Evolutionary conservation across 2,113 vertebrate species (phyloP).

Genomic region (Mastomys natalensis): DNA sequence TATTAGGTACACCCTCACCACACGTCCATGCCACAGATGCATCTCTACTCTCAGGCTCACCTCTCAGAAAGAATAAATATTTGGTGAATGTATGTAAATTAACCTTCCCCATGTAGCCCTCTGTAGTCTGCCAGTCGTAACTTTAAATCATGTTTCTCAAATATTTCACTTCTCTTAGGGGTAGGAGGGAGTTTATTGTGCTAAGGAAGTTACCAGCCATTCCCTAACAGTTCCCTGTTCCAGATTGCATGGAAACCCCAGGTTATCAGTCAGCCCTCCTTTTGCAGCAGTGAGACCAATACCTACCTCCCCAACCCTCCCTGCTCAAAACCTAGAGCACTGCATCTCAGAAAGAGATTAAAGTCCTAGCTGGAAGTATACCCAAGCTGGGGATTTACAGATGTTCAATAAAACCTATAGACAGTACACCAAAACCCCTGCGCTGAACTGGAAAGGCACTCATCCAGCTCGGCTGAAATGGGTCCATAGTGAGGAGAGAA

Average conservation of each 20-base stretch:
- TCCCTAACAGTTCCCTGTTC: neutral
- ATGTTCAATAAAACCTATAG: conserved; percentile 73
- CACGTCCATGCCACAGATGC: neutral
- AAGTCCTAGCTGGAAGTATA: conserved; percentile 61
- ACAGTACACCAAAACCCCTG: conserved; percentile 55
- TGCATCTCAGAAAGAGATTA: conserved; percentile 60
- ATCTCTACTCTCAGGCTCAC: neutral
- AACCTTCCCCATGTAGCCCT: neutral
- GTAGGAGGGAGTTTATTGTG: neutral
- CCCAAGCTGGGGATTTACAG: conserved; percentile 72
- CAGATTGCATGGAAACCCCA: neutral
- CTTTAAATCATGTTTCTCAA: conserved; percentile 16
- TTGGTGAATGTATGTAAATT: neutral
- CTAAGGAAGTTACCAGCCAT: neutral
- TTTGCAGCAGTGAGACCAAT: conserved; percentile 37
- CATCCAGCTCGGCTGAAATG: conserved; percentile 63
- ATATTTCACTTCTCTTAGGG: conserved; percentile 24
- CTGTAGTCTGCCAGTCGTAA: neutral
- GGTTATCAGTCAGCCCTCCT: neutral
- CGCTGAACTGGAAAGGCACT: conserved; percentile 48
- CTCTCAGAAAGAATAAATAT: conserved; percentile 46
- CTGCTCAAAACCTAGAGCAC: conserved; percentile 47
- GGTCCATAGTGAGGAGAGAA: conserved; percentile 48
- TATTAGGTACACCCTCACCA: neutral
- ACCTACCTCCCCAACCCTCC: conserved; percentile 47